Base-by-base conservation (phyloP, 2,113 vertebrate species). In the Ondatra zibethicus region DNA sequence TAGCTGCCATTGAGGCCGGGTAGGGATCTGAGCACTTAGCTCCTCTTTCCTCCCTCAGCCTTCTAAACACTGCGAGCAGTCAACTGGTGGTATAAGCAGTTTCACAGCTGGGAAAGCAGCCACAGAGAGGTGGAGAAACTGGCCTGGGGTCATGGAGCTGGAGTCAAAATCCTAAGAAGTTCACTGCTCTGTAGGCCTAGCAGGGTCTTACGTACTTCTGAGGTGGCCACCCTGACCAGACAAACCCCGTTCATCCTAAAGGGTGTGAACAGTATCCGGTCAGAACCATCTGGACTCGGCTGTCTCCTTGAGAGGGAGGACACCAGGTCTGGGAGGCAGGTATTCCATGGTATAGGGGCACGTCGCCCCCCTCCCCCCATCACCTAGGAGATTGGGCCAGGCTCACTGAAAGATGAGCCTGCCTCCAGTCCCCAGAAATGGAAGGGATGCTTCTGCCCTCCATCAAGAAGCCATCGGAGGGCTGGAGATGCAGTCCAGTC, bases 1-100 rank as follows among this genome's bases (percentile, higher is more conserved):
- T 9, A 36, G 68, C 33, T 0, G 5, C 31, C 13, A 17, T 16
- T 10, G 0, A 0, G 13, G 89, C 76, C 68, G 47, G 89, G 50
- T 8, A 61, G 65, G 52, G 70, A n/a, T 58, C 45, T 4, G 5
- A 50, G 39, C 65, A 25, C 65, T 11, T 9, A 6, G 27, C 36
- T 21, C 1, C 7, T 29, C 3, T 11, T 23, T 47, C 47, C 70
- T 29, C 36, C 1, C 7, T 7, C 0, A 0, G 31, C 8, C 63
- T 42, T 47, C 42, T 65, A 14, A 36, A 50, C 42, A 5, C 1
- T 3, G 25, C 25, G 12, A 6, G 68, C 23, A 27, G 50, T 55
- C 45, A 36, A 31, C 86, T 10, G 50, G 12, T 19, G 14, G 36
- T 0, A 7, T 0, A 16, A 2, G 3, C 50, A 13, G 1, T 9